These are phyloP conservation scores for Hypselothyrea guttata DNA, from an alignment of 2,888 invertebrate genomes.

Conservation along the genomic window DNA sequence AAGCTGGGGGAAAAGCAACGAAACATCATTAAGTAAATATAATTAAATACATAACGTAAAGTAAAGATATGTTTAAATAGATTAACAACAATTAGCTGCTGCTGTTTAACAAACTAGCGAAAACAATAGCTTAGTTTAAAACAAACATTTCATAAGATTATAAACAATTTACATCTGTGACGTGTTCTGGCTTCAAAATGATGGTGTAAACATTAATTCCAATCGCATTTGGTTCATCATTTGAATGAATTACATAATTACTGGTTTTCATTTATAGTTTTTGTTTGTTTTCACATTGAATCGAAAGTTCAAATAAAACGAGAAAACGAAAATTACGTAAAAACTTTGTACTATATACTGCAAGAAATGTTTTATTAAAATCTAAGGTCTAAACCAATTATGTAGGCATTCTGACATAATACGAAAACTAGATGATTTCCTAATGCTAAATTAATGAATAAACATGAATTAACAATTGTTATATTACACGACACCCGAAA, in stretches of 20 bases:
- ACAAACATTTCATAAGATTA: no score
- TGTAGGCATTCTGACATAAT: slow-evolving; percentile 13
- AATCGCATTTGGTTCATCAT: slow-evolving; percentile 28
- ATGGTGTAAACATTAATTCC: slow-evolving; percentile 17
- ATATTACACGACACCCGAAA: slow-evolving; percentile 38
- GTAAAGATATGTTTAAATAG: slow-evolving; percentile 1
- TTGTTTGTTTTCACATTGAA: slow-evolving; percentile 25
- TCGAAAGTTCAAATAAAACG: slow-evolving; percentile 32
- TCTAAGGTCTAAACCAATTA: slow-evolving; percentile 15
- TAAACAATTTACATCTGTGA: no score
- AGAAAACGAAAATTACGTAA: slow-evolving; percentile 11
- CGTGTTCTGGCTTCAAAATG: no score
- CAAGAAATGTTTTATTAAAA: slow-evolving; percentile 26
- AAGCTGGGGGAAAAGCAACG: slow-evolving; percentile 63
- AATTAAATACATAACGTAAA: neutral
- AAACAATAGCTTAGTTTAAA: slow-evolving; percentile 10
- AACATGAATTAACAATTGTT: slow-evolving; percentile 42
- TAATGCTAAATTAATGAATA: slow-evolving; percentile 35
- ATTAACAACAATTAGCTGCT: slow-evolving; percentile 15
- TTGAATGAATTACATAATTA: slow-evolving; percentile 12
- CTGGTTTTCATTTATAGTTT: slow-evolving; percentile 19
- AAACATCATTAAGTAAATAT: slow-evolving; percentile 32
- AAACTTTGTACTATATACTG: slow-evolving; percentile 54
- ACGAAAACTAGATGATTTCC: slow-evolving; percentile 21
- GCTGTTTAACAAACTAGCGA: slow-evolving; percentile 1